Evolutionary conservation across 1,140 invertebrate species (phyloP).

Genomic region (Nilaparvata lugens): DNA sequence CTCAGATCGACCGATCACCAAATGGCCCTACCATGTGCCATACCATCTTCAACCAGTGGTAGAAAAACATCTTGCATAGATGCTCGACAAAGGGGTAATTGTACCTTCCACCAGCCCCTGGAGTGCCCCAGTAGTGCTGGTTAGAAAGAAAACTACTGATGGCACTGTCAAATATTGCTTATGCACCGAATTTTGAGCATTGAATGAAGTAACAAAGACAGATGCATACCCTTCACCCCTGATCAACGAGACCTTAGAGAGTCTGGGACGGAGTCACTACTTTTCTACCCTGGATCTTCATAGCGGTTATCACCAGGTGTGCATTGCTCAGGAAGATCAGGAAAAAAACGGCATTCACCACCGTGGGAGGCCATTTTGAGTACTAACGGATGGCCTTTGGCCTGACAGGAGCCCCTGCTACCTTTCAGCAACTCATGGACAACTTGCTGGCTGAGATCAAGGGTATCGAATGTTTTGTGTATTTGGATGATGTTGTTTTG

Average conservation of each 20-base stretch:
- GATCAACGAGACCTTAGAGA: conserved; percentile 30
- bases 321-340: conserved; percentile 15
- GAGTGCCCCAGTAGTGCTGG: no score
- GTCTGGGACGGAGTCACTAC: conserved; percentile 28
- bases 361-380: conserved; percentile 18
- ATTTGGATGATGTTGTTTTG: conserved; percentile 37
- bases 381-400: conserved; percentile 22
- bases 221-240: no score
- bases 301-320: conserved; percentile 31
- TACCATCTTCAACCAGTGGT: no score
- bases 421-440: conserved; percentile 29
- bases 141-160: no score
- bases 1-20: no score
- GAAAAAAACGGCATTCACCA: conserved; percentile 24
- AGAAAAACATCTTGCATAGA: no score
- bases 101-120: no score
- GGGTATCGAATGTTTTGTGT: conserved; percentile 29
- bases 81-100: no score
- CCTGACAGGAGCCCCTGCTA: conserved; percentile 16
- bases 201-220: no score
- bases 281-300: conserved; percentile 24
- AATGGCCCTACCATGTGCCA: no score
- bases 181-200: no score
- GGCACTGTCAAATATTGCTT: no score
- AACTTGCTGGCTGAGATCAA: conserved; percentile 25